Conservation (phyloP, 2,888 invertebrate genomes). For the Dynastes grantii region DNA sequence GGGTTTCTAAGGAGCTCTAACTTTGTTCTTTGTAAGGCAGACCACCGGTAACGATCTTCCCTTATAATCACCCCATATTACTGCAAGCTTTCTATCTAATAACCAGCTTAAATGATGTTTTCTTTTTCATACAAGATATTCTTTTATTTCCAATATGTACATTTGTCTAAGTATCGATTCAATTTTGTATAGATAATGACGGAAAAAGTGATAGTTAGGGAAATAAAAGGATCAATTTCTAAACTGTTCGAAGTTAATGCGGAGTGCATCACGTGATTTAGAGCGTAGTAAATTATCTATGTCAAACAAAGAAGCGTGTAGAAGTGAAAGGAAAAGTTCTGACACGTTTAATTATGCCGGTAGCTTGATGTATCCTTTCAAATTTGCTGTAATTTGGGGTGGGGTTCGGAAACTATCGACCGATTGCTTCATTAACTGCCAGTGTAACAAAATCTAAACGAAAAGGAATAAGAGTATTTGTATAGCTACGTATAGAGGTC, state of each 20-base stretch:
- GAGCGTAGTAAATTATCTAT: slow-evolving; percentile 15
- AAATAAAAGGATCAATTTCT: background rate
- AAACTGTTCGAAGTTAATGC: background rate
- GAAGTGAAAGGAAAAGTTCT: background rate
- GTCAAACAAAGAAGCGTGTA: slow-evolving; percentile 16
- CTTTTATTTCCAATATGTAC: no score
- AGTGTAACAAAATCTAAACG: background rate
- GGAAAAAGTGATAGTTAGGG: no score
- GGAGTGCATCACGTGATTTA: slow-evolving; percentile 7
- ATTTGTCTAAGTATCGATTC: no score
- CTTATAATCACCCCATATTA: no score
- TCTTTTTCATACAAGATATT: no score
- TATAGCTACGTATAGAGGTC: no score
- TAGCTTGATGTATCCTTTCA: background rate
- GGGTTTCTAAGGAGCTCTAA: no score
- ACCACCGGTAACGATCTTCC: no score
- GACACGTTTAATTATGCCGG: slow-evolving; percentile 1
- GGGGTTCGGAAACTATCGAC: background rate
- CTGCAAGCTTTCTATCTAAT: no score
- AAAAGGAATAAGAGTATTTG: background rate
- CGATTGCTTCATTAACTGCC: background rate
- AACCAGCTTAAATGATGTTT: no score
- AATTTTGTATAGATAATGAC: no score
- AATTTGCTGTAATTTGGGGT: background rate
- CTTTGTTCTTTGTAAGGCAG: no score